phyloP scores from a whole-genome alignment of 2,113 vertebrate genomes.

The Cinclus mexicanus region DNA sequence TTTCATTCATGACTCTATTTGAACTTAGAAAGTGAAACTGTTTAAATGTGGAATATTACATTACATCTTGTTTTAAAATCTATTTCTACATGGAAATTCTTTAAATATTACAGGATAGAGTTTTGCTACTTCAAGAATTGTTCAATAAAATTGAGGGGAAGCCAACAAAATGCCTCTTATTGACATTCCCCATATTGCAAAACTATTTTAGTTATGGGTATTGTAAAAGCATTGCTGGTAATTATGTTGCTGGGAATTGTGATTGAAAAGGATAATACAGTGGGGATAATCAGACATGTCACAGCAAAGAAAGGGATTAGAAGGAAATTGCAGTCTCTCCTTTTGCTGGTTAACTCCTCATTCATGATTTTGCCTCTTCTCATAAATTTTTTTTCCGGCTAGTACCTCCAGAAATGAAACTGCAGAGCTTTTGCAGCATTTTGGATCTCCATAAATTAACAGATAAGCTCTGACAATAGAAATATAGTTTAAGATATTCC shows the following conservation, averaged over 20 bases:
- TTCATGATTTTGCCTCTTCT: not conserved
- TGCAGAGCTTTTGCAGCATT: not conserved
- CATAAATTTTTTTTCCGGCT: not conserved
- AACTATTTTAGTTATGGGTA: not conserved
- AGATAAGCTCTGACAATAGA: not conserved
- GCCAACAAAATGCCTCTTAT: not conserved
- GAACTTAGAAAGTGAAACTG: not conserved
- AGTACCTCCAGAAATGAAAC: not conserved
- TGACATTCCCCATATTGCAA: constrained; percentile 24
- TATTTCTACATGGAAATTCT: not conserved
- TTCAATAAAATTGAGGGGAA: not conserved
- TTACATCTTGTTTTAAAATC: not conserved
- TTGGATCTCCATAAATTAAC: not conserved
- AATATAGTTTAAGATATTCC: not conserved
- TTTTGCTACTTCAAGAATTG: not conserved
- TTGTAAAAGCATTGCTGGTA: constrained; percentile 29
- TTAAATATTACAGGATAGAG: not conserved
- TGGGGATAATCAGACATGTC: not conserved
- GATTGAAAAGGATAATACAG: not conserved
- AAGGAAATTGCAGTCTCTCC: not conserved
- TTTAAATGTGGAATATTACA: not conserved
- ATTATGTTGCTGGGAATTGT: constrained; percentile 13
- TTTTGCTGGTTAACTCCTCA: not conserved
- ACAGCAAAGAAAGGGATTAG: not conserved
- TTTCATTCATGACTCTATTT: not conserved